Evolutionary conservation across 2,113 vertebrate species (phyloP).

Genomic region (Bothrops jararaca): DNA sequence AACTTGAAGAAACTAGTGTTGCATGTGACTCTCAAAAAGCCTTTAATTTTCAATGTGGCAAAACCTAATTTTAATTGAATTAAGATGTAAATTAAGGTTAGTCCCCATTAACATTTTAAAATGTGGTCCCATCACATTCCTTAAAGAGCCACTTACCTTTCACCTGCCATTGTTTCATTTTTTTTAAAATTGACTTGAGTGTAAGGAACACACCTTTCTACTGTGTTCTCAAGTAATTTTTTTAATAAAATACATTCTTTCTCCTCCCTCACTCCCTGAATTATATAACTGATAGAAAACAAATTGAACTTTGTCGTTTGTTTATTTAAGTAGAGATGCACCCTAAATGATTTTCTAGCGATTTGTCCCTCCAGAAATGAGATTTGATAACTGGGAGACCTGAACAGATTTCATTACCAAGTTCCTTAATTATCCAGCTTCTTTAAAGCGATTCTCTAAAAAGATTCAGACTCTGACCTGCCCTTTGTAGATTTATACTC

Average conservation of each 20-base stretch:
- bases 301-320: neutral
- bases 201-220: neutral
- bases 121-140: neutral
- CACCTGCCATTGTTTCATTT: neutral
- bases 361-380: constrained; percentile 8
- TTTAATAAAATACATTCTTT: neutral
- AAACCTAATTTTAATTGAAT: neutral
- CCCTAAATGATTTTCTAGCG: constrained; percentile 13
- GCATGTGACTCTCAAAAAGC: neutral
- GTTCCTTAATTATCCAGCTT: constrained; percentile 8
- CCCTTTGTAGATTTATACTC: constrained; percentile 47
- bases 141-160: neutral
- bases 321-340: neutral
- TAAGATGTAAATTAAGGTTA: neutral
- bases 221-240: neutral
- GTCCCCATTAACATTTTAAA: neutral
- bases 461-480: neutral
- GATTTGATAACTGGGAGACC: constrained; percentile 15
- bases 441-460: constrained; percentile 21
- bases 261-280: no score
- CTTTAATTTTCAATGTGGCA: neutral
- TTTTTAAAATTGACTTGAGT: neutral
- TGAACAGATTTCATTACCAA: constrained; percentile 15
- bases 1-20: neutral
- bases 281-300: neutral